phyloP scores from a whole-genome alignment of 2,113 vertebrate genomes.

The Lophotis ruficrista region DNA sequence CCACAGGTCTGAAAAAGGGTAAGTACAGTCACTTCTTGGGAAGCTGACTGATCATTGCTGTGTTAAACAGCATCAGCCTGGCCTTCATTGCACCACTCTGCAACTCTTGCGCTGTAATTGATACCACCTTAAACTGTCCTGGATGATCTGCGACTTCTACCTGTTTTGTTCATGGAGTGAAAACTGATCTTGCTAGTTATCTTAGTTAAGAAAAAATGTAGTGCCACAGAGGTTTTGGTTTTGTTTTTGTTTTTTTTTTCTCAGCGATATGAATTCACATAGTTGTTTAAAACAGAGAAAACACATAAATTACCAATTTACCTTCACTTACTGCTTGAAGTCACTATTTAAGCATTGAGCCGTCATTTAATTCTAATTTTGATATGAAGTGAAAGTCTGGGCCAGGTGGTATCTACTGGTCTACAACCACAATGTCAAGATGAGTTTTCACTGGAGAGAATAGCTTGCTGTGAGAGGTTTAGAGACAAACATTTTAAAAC shows the following conservation, averaged over 20 bases:
- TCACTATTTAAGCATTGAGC: neutral
- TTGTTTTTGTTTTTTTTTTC: neutral
- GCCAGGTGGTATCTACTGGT: neutral
- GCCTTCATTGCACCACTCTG: neutral
- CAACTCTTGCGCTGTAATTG: neutral
- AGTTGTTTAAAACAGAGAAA: neutral
- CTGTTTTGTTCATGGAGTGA: neutral
- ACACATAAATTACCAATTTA: accelerated
- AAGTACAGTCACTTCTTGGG: neutral
- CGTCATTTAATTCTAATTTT: neutral
- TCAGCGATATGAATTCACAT: neutral
- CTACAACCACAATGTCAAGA: neutral
- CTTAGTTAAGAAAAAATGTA: neutral
- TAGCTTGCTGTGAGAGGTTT: neutral
- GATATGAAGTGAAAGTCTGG: neutral
- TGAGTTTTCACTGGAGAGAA: neutral
- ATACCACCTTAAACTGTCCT: neutral
- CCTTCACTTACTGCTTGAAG: neutral
- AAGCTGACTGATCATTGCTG: neutral
- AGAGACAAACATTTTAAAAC: neutral
- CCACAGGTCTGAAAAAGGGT: neutral
- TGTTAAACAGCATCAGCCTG: neutral
- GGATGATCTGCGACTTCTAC: neutral
- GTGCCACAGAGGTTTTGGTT: too few species aligned
- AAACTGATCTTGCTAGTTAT: neutral